Evolutionary conservation across 2,888 invertebrate species (phyloP).

Genomic region (Alloplasta piceator): DNA sequence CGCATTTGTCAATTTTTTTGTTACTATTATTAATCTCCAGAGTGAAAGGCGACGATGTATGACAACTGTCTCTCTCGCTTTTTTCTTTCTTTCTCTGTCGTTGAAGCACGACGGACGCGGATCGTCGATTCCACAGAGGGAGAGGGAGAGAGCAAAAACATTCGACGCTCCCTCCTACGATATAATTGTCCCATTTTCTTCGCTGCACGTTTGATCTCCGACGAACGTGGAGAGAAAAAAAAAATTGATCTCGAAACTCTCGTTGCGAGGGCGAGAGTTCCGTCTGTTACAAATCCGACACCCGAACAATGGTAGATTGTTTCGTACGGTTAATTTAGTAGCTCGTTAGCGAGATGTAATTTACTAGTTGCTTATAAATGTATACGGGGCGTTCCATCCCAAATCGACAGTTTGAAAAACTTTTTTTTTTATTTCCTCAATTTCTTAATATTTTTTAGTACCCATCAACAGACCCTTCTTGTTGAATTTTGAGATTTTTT

Average conservation of each 20-base stretch:
- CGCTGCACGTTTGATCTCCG: neutral
- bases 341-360: conserved; percentile 65
- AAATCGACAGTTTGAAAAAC: too few species aligned
- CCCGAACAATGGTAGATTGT: conserved; percentile 64
- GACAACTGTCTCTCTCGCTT: neutral
- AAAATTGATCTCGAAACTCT: conserved; percentile 24
- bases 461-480: too few species aligned
- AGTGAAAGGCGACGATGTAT: conserved; percentile 15
- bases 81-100: neutral
- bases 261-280: conserved; percentile 44
- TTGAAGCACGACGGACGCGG: conserved; percentile 56
- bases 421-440: too few species aligned
- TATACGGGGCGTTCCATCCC: too few species aligned
- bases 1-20: conserved; percentile 29
- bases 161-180: conserved; percentile 50
- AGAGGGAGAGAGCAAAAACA: conserved; percentile 47
- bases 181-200: conserved; percentile 41
- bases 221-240: conserved; percentile 18
- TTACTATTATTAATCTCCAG: neutral
- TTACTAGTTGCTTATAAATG: too few species aligned
- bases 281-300: conserved; percentile 49
- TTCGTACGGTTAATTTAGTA: conserved; percentile 65
- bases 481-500: too few species aligned
- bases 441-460: too few species aligned
- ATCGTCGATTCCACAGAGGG: conserved; percentile 38